Evolutionary conservation across 1,140 invertebrate genomes (phyloP), one percentile per base, ranked within the genome.

Genomic region (Drosophila cardini): DNA sequence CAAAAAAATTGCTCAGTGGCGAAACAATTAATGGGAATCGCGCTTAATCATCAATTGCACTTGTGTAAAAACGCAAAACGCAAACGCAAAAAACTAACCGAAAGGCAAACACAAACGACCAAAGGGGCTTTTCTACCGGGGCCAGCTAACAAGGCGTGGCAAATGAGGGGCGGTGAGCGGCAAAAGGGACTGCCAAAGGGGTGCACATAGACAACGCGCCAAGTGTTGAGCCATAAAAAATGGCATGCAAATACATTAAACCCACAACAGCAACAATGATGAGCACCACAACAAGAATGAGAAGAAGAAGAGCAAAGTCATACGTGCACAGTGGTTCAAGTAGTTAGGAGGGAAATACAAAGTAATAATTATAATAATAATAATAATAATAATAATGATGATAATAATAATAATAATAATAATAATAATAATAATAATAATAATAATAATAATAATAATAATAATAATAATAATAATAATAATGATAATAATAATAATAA

Each of bases 11-110:
- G n/a, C 50, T 53, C 63, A 56, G 15, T 72, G 58, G 57, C 45
- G 50, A 30, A 79, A 34, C 72, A 79, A 76, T 83, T 83, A 83
- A 84, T 83, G 62, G 42, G 53, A 50, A 69, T 56, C 55, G 58
- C 62, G 63, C 57, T 84, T 72, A 76, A 84, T 80, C 68, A 84
- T 80, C 72, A 76, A 80, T 84, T 80, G 80, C 80, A 76, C 56
- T 70, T 74, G 57, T 61, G 73, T 46, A 53, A 16, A 8, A 15
- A 15, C 5, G 40, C 4, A 43, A 45, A 53, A 53, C n/a, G 13
- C 50, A 64, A 50, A 58, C 43, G 68, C 56, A 50, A 57, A 50
- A 57, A 72, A 64, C 55, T 71, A 71, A 71, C 43, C 68, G 58
- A 64, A 58, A 64, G 38, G 36, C 55, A 61, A 60, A 61, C 38